Percentiles rank a stretch among this genome's conserved stretches.
phyloP scores from a whole-genome alignment of 53 echinoderm and acorn worm genomes.

The Crossaster papposus region DNA sequence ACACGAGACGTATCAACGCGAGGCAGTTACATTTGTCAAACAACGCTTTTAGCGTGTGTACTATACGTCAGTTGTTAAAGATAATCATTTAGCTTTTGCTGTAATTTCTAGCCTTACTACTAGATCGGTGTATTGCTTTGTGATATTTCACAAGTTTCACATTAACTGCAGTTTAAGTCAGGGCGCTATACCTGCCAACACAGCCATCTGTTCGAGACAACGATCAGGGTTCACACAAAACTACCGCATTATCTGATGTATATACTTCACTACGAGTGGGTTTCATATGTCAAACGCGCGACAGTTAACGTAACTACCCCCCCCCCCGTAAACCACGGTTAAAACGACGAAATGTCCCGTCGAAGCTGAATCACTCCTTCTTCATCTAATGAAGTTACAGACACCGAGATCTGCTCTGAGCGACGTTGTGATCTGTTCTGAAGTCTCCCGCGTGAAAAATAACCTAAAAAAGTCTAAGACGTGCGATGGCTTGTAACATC shows the following conservation, averaged over 20 bases:
- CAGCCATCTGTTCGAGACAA: background rate
- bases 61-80: no score
- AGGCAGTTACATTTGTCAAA: no score
- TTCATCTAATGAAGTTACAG: background rate
- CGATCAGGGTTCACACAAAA: background rate
- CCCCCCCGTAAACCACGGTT: background rate
- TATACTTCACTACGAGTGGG: background rate
- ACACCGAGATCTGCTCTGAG: background rate
- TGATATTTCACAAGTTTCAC: no score
- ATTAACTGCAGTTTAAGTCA: no score
- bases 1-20: no score
- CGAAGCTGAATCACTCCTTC: background rate
- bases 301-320: background rate
- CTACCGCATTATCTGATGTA: background rate
- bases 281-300: background rate
- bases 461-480: background rate
- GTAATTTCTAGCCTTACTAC: no score
- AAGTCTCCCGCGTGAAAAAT: background rate
- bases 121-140: no score
- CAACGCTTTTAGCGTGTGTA: no score
- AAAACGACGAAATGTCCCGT: background rate
- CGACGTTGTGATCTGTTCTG: background rate
- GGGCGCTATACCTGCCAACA: background rate
- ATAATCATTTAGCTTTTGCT: no score
- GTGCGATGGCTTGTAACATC: background rate